These are phyloP conservation scores for Hylomyscus alleni DNA, from an alignment of 2,797 vertebrate genomes.

Conservation along the genomic window DNA sequence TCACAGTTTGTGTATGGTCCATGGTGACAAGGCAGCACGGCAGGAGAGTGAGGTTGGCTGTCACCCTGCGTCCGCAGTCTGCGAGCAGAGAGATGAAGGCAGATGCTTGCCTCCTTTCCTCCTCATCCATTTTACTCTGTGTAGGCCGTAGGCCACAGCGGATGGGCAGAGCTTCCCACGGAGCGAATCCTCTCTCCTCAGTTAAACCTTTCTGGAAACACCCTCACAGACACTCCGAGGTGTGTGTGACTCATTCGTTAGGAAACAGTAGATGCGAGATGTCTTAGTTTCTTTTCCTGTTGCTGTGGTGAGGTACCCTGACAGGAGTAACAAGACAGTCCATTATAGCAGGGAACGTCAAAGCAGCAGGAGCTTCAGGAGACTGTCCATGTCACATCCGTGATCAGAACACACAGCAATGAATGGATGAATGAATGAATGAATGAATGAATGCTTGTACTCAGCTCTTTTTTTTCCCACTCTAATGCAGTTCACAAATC, in stretches of 20 bases:
- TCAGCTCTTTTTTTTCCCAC: neutral
- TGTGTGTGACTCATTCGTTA: neutral
- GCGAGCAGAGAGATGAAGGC: too few species aligned
- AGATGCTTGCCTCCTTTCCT: neutral
- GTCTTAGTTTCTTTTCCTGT: neutral
- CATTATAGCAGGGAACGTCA: too few species aligned
- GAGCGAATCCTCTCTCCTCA: neutral
- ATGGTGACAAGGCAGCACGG: neutral
- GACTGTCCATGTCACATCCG: neutral
- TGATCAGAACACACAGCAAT: neutral
- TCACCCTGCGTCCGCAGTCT: accelerated
- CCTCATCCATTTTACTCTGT: neutral
- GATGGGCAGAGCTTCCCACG: too few species aligned
- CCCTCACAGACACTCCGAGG: neutral
- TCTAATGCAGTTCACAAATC: neutral
- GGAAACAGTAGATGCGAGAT: neutral
- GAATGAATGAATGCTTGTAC: neutral
- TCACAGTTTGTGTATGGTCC: neutral
- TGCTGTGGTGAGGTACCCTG: neutral
- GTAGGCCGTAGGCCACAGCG: too few species aligned
- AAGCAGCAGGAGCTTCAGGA: neutral
- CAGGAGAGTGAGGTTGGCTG: accelerated
- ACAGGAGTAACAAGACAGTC: too few species aligned
- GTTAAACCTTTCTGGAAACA: neutral
- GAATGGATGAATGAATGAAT: too few species aligned